phyloP scores from a whole-genome alignment of 1,140 invertebrate species.

The Ladona fulva region DNA sequence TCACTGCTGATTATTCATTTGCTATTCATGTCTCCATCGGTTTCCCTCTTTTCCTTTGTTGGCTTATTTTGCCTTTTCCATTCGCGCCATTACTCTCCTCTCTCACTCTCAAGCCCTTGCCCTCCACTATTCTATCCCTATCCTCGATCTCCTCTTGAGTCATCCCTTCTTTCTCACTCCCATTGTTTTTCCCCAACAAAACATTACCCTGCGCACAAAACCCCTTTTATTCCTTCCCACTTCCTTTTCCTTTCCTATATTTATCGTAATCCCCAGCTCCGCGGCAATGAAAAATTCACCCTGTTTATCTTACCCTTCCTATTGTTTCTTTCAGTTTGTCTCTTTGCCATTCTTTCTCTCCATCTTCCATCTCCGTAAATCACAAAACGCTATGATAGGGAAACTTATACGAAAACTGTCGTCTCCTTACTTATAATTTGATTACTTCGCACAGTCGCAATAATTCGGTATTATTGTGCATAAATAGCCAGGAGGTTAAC shows the following conservation, averaged over 20 bases:
- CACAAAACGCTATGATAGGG: too few species aligned
- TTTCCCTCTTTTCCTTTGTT: neutral
- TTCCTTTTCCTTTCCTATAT: neutral
- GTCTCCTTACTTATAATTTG: too few species aligned
- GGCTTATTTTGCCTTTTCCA: too few species aligned
- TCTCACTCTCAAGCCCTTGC: neutral
- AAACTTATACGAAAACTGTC: too few species aligned
- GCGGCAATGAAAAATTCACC: neutral
- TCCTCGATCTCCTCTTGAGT: neutral
- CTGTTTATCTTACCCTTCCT: neutral
- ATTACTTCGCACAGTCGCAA: too few species aligned
- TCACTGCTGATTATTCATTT: neutral
- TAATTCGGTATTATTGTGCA: too few species aligned
- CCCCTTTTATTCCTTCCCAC: neutral
- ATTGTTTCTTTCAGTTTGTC: neutral
- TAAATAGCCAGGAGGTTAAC: too few species aligned
- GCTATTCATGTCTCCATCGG: neutral
- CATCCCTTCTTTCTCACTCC: neutral
- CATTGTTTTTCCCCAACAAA: neutral
- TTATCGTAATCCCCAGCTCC: neutral
- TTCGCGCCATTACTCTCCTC: neutral
- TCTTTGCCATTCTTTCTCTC: neutral
- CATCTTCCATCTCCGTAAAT: neutral
- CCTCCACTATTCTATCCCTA: neutral
- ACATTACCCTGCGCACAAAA: neutral